Percentiles rank a stretch among this genome's conserved stretches.
Evolutionary conservation across 1,140 invertebrate species (phyloP).

Genomic region (Drosophila carrolli): DNA sequence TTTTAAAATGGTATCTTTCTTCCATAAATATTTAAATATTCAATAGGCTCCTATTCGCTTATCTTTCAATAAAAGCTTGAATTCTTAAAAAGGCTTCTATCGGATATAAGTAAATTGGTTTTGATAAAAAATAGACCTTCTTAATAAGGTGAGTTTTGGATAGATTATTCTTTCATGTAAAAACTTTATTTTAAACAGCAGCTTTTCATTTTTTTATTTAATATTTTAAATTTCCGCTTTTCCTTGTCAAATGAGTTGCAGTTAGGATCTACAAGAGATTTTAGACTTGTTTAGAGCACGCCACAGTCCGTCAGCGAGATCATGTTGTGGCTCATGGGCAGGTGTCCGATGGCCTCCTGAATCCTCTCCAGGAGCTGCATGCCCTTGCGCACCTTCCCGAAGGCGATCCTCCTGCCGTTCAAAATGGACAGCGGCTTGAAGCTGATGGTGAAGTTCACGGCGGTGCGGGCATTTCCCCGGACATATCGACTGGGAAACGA

Average conservation of each 20-base stretch:
- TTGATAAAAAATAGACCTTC: neutral
- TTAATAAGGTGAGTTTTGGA: too few species aligned
- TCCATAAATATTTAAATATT: too few species aligned
- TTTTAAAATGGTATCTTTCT: too few species aligned
- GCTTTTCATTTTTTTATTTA: neutral
- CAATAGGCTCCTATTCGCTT: too few species aligned
- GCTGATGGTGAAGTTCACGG: slow-evolving; percentile 67
- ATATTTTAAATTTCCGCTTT: neutral
- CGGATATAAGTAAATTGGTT: too few species aligned
- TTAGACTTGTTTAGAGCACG: slow-evolving; percentile 23
- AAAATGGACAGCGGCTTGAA: slow-evolving; percentile 69
- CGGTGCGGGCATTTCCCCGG: slow-evolving; percentile 32
- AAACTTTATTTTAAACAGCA: neutral
- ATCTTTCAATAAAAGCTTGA: too few species aligned
- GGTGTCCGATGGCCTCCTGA: slow-evolving; percentile 52
- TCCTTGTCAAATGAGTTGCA: neutral
- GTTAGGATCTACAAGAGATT: slow-evolving; percentile 3
- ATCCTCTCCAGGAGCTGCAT: slow-evolving; percentile 55
- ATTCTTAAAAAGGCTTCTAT: too few species aligned
- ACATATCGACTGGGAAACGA: slow-evolving; percentile 72
- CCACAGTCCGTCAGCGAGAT: slow-evolving; percentile 52
- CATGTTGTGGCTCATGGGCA: slow-evolving; percentile 39
- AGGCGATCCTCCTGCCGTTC: slow-evolving; percentile 70
- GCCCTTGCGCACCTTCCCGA: slow-evolving; percentile 69
- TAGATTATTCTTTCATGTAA: too few species aligned